Evolutionary conservation across 1,140 invertebrate genomes (phyloP).

Genomic region (Orussus abietinus): DNA sequence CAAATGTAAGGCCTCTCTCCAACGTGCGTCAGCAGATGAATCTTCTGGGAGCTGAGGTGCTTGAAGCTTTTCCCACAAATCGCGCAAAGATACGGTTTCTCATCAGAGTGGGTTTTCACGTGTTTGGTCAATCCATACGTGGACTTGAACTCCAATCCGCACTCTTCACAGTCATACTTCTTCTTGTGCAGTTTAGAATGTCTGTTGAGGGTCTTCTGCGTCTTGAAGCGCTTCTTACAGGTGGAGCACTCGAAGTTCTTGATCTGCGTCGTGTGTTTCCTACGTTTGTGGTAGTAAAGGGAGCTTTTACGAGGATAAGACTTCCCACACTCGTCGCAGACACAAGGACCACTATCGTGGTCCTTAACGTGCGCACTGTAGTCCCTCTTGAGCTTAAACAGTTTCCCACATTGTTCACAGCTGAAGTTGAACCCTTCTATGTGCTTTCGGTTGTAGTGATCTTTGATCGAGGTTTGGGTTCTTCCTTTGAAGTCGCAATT

Average conservation of each 20-base stretch:
- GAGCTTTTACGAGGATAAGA: slow-evolving; percentile 51
- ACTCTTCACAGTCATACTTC: slow-evolving; percentile 56
- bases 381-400: slow-evolving; percentile 56
- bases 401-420: slow-evolving; percentile 60
- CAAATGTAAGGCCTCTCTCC: slow-evolving; percentile 56
- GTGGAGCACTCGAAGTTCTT: slow-evolving; percentile 46
- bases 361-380: slow-evolving; percentile 52
- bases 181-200: slow-evolving; percentile 51
- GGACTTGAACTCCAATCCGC: slow-evolving; percentile 60
- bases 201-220: slow-evolving; percentile 46
- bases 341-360: slow-evolving; percentile 46
- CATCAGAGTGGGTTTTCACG: slow-evolving; percentile 61
- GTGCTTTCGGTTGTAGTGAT: slow-evolving; percentile 57
- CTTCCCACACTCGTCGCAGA: slow-evolving; percentile 59
- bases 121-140: slow-evolving; percentile 62
- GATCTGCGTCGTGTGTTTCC: slow-evolving; percentile 54
- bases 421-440: slow-evolving; percentile 54
- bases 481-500: slow-evolving; percentile 45
- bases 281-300: slow-evolving; percentile 41
- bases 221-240: slow-evolving; percentile 51
- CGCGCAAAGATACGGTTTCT: slow-evolving; percentile 62
- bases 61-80: slow-evolving; percentile 60
- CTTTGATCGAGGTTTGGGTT: slow-evolving; percentile 46
- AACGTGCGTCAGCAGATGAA: slow-evolving; percentile 51
- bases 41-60: slow-evolving; percentile 45